Evolutionary conservation across 2,797 vertebrate genomes (phyloP).

Genomic region (Galago senegalensis): DNA sequence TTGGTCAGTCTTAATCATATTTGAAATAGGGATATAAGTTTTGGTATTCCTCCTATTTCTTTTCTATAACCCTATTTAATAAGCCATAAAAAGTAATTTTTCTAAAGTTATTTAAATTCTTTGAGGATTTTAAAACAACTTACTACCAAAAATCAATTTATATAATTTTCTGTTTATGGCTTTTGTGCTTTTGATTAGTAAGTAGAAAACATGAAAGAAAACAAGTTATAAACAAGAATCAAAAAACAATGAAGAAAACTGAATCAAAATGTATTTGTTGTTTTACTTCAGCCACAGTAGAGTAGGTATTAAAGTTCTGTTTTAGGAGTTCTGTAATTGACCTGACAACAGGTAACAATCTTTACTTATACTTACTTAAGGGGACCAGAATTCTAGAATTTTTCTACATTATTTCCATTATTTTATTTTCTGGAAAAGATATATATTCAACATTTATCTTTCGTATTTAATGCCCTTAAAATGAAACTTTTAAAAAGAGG

Average conservation of each 20-base stretch:
- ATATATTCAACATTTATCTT: background rate
- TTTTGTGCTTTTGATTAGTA: background rate
- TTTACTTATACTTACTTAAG: background rate
- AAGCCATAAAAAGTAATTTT: background rate
- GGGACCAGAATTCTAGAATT: background rate
- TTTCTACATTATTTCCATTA: background rate
- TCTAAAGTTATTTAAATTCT: background rate
- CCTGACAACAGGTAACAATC: background rate
- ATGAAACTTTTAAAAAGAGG: background rate
- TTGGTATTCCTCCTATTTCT: background rate
- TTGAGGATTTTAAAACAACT: slow-evolving; percentile 9
- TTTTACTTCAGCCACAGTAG: background rate
- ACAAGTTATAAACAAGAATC: background rate
- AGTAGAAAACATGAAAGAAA: background rate
- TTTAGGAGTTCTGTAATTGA: background rate
- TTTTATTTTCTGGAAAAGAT: slow-evolving; percentile 39
- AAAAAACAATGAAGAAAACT: background rate
- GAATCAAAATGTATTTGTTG: background rate
- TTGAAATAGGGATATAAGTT: background rate
- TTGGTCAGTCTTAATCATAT: background rate
- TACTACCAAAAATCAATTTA: background rate
- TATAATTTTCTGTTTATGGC: background rate
- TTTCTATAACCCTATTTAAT: background rate
- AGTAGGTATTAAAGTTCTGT: background rate
- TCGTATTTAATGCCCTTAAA: background rate